These are phyloP conservation scores for Dendrolimus punctatus DNA, from an alignment of 1,140 invertebrate species.

Conservation along the genomic window DNA sequence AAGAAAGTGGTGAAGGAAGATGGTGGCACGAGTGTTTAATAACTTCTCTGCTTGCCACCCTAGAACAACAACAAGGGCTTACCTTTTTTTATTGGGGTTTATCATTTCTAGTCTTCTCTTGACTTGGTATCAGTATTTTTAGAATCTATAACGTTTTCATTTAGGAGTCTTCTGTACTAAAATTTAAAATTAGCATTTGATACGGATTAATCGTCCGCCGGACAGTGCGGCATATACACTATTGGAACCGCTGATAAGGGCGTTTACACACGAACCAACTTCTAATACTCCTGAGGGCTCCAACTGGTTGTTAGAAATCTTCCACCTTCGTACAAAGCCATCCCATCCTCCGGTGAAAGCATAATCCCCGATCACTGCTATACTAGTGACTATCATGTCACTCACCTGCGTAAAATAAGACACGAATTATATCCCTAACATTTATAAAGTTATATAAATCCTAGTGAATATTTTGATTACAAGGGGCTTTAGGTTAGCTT, in stretches of 20 bases:
- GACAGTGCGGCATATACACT: conserved; percentile 35
- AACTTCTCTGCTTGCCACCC: too few relatives aligned
- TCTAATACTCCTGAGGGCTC: conserved; percentile 42
- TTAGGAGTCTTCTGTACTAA: too few relatives aligned
- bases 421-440: conserved; percentile 5
- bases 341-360: conserved; percentile 63
- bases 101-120: too few relatives aligned
- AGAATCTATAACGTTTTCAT: too few relatives aligned
- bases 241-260: conserved; percentile 22
- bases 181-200: not conserved
- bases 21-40: too few relatives aligned
- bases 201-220: conserved; percentile 35
- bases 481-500: too few relatives aligned
- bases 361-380: conserved; percentile 32
- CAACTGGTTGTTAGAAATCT: conserved; percentile 34
- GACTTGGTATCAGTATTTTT: too few relatives aligned
- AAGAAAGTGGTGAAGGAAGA: too few relatives aligned
- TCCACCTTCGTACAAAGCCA: conserved; percentile 43
- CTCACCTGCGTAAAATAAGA: conserved; percentile 37
- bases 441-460: too few relatives aligned
- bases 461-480: not conserved
- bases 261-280: conserved; percentile 48
- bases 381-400: conserved; percentile 59
- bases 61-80: too few relatives aligned
- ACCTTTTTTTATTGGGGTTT: too few relatives aligned